Evolutionary conservation across 2,888 invertebrate genomes (phyloP).

Genomic region (Andrena camellia): DNA sequence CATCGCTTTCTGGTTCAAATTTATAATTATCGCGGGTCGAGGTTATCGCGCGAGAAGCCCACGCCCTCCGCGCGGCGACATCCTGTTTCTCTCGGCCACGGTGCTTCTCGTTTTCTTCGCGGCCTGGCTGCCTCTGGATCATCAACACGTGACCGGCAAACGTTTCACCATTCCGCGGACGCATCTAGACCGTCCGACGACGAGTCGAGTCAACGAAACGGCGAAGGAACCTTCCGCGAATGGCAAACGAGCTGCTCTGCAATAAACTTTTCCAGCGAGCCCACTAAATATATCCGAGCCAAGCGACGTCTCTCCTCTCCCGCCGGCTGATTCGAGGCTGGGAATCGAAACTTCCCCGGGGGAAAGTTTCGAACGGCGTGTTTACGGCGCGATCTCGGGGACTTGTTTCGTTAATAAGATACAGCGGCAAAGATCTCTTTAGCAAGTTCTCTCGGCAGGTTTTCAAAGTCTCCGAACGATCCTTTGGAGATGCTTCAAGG

Average conservation of each 20-base stretch:
- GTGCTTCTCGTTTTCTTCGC: conserved; percentile 53
- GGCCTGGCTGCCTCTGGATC: conserved; percentile 50
- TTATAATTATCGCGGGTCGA: conserved; percentile 68
- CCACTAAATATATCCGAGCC: background rate
- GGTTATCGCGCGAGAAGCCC: conserved; percentile 50
- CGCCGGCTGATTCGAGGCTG: background rate
- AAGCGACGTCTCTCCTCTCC: background rate
- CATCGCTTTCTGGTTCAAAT: conserved; percentile 66
- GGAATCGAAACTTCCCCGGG: background rate
- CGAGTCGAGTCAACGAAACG: conserved; percentile 12
- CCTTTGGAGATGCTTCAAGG: background rate
- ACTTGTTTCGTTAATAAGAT: conserved; percentile 21
- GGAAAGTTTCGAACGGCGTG: conserved; percentile 13
- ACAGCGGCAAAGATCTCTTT: background rate
- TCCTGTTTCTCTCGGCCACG: conserved; percentile 74
- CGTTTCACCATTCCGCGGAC: conserved; percentile 61
- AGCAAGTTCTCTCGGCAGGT: background rate
- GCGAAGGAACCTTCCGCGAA: conserved; percentile 16
- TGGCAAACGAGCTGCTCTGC: background rate
- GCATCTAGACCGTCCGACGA: conserved; percentile 16
- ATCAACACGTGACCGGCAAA: conserved; percentile 73
- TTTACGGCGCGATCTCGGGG: background rate
- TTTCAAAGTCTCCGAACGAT: background rate
- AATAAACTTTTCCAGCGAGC: conserved; percentile 8
- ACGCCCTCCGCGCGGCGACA: conserved; percentile 70